These are phyloP conservation scores for Ctenopoma multispine DNA, from an alignment of 2,797 vertebrate species.

Conservation along the genomic window DNA sequence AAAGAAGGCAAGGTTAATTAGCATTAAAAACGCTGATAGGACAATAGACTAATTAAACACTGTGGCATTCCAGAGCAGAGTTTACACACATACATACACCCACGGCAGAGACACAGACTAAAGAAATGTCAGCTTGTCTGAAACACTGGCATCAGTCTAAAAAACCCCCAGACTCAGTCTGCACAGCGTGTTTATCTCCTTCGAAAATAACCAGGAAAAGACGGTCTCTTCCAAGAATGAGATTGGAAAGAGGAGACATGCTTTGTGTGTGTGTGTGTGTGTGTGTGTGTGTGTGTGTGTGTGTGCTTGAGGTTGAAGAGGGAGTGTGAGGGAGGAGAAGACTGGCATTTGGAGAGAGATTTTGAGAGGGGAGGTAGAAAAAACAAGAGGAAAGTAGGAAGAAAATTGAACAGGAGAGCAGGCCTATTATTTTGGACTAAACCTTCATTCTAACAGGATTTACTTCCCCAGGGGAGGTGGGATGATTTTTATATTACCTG, in stretches of 20 bases:
- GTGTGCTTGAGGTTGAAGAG: slow-evolving; percentile 21
- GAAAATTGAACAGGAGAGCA: slow-evolving; percentile 19
- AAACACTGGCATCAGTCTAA: slow-evolving; percentile 68
- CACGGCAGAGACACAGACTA: slow-evolving; percentile 32
- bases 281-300: slow-evolving; percentile 10
- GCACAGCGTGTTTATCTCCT: slow-evolving; percentile 29
- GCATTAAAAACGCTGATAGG: slow-evolving; percentile 56
- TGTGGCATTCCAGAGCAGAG: slow-evolving; percentile 56
- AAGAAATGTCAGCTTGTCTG: slow-evolving; percentile 76
- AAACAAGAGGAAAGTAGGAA: slow-evolving; percentile 45
- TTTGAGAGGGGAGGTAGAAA: slow-evolving; percentile 39
- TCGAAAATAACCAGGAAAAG: slow-evolving; percentile 46
- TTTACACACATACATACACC: background rate
- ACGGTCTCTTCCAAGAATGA: slow-evolving; percentile 51
- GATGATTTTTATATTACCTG: background rate
- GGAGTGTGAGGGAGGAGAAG: slow-evolving; percentile 25
- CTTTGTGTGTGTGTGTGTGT: background rate
- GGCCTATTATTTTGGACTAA: background rate
- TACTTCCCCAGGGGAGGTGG: background rate
- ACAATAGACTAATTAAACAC: slow-evolving; percentile 74
- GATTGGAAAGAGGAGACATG: slow-evolving; percentile 14
- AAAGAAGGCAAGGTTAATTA: slow-evolving; percentile 63
- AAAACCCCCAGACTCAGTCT: slow-evolving; percentile 57
- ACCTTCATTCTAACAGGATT: background rate
- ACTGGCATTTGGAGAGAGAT: slow-evolving; percentile 27